phyloP scores from a whole-genome alignment of 2,888 invertebrate species.

The Drosophila ezoana region DNA sequence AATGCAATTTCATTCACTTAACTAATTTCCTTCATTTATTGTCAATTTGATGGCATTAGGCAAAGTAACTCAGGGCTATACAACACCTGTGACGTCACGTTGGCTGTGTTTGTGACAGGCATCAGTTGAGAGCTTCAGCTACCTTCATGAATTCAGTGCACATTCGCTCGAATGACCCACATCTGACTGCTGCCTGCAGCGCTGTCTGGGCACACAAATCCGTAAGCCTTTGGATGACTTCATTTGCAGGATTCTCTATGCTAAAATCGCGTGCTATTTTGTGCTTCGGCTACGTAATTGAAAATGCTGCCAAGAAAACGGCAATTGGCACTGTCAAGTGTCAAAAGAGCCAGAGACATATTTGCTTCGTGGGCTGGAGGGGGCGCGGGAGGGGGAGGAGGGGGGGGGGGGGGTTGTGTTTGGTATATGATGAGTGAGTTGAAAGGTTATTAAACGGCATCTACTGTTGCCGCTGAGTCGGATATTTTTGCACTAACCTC shows the following conservation, averaged over 20 bases:
- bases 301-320: conserved; percentile 55
- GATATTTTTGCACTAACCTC: too few relatives aligned
- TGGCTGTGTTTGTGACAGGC: not conserved
- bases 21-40: conserved; percentile 14
- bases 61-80: conserved; percentile 1
- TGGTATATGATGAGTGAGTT: not conserved
- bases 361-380: not conserved
- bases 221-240: conserved; percentile 24
- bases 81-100: conserved; percentile 5
- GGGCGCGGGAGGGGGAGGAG: not conserved
- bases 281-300: conserved; percentile 47
- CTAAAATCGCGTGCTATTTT: conserved; percentile 36
- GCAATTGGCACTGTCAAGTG: conserved; percentile 61
- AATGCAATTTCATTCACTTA: conserved; percentile 1
- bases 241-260: conserved; percentile 32
- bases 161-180: conserved; percentile 13
- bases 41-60: conserved; percentile 11
- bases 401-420: too few relatives aligned
- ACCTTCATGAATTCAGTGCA: not conserved
- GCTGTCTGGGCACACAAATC: conserved; percentile 12
- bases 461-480: not conserved
- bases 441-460: not conserved
- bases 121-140: not conserved
- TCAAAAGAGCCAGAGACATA: conserved; percentile 48
- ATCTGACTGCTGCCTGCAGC: conserved; percentile 17